Base-by-base conservation (phyloP, 2,113 vertebrate species). In the Lota lota region DNA sequence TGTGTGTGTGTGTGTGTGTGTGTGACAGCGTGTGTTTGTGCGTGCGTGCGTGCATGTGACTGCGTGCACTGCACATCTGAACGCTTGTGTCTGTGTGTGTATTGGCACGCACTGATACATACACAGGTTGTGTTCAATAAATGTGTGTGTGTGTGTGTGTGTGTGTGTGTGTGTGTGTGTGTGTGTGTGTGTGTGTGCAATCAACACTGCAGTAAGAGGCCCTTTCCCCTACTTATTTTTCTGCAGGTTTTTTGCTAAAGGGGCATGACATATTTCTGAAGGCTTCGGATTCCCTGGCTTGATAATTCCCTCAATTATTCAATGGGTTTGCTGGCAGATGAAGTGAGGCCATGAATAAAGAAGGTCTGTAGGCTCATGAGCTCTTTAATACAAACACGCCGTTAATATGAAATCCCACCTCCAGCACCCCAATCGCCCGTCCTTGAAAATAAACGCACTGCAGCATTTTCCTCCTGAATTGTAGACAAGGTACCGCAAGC, bases 241-340 rank as follows among this genome's bases (percentile, higher is more conserved):
- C 85, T 78, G 70, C 72, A 63, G 83, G 86, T 82, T 87, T 56
- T 85, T 85, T 86, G 85, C 74, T 47, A 47, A 10, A 72, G 79
- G 83, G 90, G 83, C 83, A 89, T 87, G 85, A 86, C 88, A 91
- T 83, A 88, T 89, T 90, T 89, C 86, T 85, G 74, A 84, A 78
- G 83, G 83, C 82, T 88, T 88, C 85, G 85, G 86, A 85, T 82
- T 83, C 83, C 77, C 78, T 83, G 72, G 79, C 81, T 84, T 88
- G 86, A 87, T 90, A 90, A 87, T 85, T 87, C 81, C 84, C 85
- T 90, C 84, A 89, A 89, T 88, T 90, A 90, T 89, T 90, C 80
- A 89, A 83, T 76, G 83, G 61, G 40, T 76, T 79, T 66, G 80
- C 81, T 86, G 78, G 78, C 81, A 88, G 78, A 89, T 72, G 81